Evolutionary conservation across 2,797 vertebrate species (phyloP).

Genomic region (Cossypha heuglini): DNA sequence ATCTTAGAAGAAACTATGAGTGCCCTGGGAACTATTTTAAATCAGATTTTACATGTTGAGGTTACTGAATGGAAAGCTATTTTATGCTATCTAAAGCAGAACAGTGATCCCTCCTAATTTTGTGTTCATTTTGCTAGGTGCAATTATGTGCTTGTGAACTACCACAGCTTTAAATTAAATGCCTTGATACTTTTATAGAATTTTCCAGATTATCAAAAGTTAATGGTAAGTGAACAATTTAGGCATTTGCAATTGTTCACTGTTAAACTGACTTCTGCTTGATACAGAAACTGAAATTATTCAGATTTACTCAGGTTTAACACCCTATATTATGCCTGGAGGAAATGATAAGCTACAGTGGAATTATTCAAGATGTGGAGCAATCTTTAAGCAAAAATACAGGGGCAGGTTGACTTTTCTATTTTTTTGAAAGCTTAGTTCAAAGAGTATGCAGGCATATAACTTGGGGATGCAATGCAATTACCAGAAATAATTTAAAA

Average conservation of each 20-base stretch:
- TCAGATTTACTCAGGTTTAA: conserved; percentile 38
- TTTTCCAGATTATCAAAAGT: neutral
- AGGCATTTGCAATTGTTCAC: neutral
- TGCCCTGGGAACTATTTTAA: neutral
- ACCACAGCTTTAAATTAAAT: neutral
- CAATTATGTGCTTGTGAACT: neutral
- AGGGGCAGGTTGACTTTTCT: neutral
- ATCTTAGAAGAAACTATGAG: neutral
- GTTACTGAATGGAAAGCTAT: neutral
- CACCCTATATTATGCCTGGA: conserved; percentile 15
- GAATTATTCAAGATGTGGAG: conserved; percentile 41
- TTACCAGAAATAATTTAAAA: conserved; percentile 68
- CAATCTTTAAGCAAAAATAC: conserved; percentile 50
- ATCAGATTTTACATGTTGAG: neutral
- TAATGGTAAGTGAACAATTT: neutral
- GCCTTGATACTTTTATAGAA: neutral
- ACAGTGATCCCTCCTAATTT: neutral
- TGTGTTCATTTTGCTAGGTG: neutral
- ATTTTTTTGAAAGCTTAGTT: conserved; percentile 25
- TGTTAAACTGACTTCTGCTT: conserved; percentile 34
- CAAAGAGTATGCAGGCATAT: conserved; percentile 59
- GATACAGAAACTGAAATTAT: conserved; percentile 52
- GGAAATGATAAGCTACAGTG: conserved; percentile 51
- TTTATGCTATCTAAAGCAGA: neutral
- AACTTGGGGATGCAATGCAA: conserved; percentile 63